A percentile compares a stretch with the other conserved stretches of the same genome.
These are phyloP conservation scores for Pterocles gutturalis DNA, from an alignment of 2,113 vertebrate species.

Conservation along the genomic window DNA sequence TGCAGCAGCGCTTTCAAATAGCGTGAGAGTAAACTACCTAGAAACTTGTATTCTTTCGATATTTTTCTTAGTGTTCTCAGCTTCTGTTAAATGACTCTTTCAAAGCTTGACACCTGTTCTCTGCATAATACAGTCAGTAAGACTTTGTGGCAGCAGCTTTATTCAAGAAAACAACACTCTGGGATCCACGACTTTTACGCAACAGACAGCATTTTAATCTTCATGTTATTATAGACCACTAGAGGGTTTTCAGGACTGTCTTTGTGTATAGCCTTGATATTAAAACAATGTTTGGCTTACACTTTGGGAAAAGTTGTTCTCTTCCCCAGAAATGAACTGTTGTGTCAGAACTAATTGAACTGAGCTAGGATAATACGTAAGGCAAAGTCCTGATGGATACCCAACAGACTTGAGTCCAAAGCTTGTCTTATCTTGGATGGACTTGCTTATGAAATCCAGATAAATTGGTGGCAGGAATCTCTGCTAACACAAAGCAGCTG, in stretches of 20 bases:
- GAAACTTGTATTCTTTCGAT: background rate
- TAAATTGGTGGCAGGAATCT: background rate
- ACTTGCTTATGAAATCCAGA: background rate
- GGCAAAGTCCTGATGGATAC: background rate
- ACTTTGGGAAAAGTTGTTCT: background rate
- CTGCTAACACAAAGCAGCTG: background rate
- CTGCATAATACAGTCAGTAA: background rate
- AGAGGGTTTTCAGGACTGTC: background rate
- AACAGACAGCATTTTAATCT: conserved; percentile 9
- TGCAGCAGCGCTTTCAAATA: background rate
- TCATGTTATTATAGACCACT: background rate
- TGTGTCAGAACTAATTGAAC: background rate
- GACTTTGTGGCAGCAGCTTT: background rate
- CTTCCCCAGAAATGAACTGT: background rate
- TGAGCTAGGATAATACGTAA: background rate
- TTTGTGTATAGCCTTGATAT: background rate
- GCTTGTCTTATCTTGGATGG: background rate
- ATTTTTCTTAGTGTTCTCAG: background rate
- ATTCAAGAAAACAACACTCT: background rate
- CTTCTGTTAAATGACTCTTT: background rate
- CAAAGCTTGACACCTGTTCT: background rate
- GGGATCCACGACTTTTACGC: background rate
- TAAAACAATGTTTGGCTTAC: background rate
- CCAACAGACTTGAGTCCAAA: background rate
- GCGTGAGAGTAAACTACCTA: background rate